Evolutionary conservation across 2,888 invertebrate species (phyloP), one percentile per base, ranked within the genome.

Genomic region (Mimas tiliae): DNA sequence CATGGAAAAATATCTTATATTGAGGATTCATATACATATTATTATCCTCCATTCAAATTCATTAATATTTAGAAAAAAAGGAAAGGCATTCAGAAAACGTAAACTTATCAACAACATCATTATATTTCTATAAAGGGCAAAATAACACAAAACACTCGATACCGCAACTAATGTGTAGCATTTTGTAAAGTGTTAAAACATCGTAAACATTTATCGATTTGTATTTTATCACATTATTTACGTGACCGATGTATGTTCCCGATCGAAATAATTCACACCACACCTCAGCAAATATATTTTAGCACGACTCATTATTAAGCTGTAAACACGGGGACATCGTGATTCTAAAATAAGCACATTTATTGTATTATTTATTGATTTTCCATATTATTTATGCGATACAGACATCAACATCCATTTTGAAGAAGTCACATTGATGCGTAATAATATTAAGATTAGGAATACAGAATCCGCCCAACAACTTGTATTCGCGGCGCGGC

Each of bases 301-400:
- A 72, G 77, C 90, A 90, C 88, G 90, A 88, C 82, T 77, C 77
- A 77, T 77, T 81, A 78, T 84, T 82, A 73, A 77, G 75, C 71
- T 72, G 79, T 82, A 83, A 85, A 87, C 74, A 84, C 68, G 68
- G 78, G 69, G 82, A 85, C 86, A 86, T 88, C 91, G 91, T 92
- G 91, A 90, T 85, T 70, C 68, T 65, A 68, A 73, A 86, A 91
- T 91, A 82, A 91, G 72, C 88, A 85, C 84, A 33, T 8, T 58
- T 66, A 69, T 76, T 75, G 80, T 78, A 83, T 82, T 77, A 77
- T 74, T 72, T 71, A 58, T 63, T 71, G 67, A 75, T 79, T 78
- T 79, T 77, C 74, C 72, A 70, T 12, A 34, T 19, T 38, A 42
- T 58, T 12, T 19, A 38, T 58, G 19, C 12, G 19, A 16, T 58